A percentile compares a stretch with the other conserved stretches of the same genome.
Conservation (phyloP, 2,888 invertebrate genomes). For the Rotaria magnacalcarata region DNA sequence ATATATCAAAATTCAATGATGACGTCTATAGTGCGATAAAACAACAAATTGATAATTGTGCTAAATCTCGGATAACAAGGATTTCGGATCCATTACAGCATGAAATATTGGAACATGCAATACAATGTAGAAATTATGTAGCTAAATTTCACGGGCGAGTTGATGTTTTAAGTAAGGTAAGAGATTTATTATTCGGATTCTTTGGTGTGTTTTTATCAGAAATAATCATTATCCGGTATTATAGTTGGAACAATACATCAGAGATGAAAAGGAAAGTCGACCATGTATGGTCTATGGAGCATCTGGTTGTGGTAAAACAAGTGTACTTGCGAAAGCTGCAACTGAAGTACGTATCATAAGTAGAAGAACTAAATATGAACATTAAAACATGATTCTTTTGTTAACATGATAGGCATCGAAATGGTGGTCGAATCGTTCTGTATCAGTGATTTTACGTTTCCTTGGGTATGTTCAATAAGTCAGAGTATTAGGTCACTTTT, state of each 20-base stretch:
- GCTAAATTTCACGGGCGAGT: slow-evolving; percentile 39
- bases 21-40: background rate
- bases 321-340: slow-evolving; percentile 36
- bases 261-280: background rate
- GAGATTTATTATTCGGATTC: no score
- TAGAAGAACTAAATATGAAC: slow-evolving; percentile 34
- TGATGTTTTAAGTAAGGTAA: slow-evolving; percentile 37
- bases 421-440: background rate
- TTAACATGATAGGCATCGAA: background rate
- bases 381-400: slow-evolving; percentile 49
- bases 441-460: background rate
- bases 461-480: slow-evolving; percentile 46
- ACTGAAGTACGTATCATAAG: slow-evolving; percentile 36
- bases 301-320: slow-evolving; percentile 45
- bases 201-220: background rate
- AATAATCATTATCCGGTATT: background rate
- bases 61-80: background rate
- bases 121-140: slow-evolving; percentile 39
- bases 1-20: background rate
- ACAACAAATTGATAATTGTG: background rate
- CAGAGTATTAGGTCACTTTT: no score
- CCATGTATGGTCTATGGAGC: slow-evolving; percentile 41
- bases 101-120: slow-evolving; percentile 45
- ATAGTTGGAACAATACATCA: background rate
- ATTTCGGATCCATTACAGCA: slow-evolving; percentile 34